These are phyloP conservation scores for Drosophila neutralis DNA, from an alignment of 2,888 invertebrate species.

Conservation along the genomic window DNA sequence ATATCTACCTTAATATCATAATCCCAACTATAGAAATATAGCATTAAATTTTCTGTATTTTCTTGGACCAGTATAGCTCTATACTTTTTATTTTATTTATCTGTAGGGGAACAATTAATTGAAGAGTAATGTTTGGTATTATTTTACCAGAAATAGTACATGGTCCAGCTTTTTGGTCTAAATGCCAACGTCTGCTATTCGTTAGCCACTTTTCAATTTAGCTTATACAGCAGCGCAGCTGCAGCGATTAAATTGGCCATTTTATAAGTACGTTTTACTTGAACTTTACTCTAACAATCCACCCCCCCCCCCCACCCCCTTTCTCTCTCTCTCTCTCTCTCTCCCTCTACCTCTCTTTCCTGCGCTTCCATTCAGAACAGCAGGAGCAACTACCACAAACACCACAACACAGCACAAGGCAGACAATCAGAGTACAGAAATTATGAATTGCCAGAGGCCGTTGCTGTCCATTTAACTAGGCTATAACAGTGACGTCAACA, in stretches of 20 bases:
- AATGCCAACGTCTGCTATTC: constrained; percentile 56
- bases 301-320: too few relatives aligned
- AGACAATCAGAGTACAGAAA: constrained; percentile 57
- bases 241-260: constrained; percentile 70
- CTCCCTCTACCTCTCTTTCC: background rate
- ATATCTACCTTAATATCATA: background rate
- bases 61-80: background rate
- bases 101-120: constrained; percentile 18
- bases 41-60: background rate
- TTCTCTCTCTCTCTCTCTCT: background rate
- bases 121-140: constrained; percentile 22
- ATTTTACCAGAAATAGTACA: constrained; percentile 18
- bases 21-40: background rate
- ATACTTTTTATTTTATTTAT: background rate
- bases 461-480: constrained; percentile 59
- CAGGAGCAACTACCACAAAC: constrained; percentile 31
- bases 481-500: constrained; percentile 18
- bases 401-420: constrained; percentile 28
- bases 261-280: constrained; percentile 58
- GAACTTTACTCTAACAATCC: constrained; percentile 21
- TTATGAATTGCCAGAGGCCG: constrained; percentile 68
- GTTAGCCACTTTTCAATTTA: constrained; percentile 56
- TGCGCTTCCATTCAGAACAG: background rate
- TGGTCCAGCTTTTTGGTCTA: constrained; percentile 34
- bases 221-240: constrained; percentile 61